Conservation (phyloP, 2,888 invertebrate genomes). For the Drosophila anomelani region DNA sequence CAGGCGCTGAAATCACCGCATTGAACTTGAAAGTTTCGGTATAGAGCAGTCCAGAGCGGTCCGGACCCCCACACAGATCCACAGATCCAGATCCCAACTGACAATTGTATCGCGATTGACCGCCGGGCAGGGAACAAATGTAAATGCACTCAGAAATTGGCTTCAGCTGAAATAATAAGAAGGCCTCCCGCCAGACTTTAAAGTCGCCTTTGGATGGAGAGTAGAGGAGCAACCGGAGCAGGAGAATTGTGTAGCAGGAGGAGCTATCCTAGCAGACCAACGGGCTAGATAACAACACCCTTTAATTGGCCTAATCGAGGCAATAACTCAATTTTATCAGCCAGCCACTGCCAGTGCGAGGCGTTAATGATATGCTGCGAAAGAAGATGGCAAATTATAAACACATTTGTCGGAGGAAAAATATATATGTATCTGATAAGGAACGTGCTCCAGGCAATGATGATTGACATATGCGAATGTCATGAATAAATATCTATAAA, state of each 20-base stretch:
- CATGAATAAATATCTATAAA: neutral
- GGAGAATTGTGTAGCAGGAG: neutral
- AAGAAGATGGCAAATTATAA: conserved; percentile 21
- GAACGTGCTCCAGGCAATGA: neutral
- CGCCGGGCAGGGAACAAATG: conserved; percentile 65
- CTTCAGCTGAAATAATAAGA: conserved; percentile 51
- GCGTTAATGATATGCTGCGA: conserved; percentile 57
- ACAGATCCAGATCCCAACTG: conserved; percentile 46
- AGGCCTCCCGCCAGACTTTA: conserved; percentile 5
- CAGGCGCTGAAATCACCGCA: conserved; percentile 70
- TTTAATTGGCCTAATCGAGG: conserved; percentile 74
- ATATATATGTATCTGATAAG: conserved; percentile 8
- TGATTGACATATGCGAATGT: conserved; percentile 21
- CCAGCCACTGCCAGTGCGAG: conserved; percentile 28
- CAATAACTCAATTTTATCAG: conserved; percentile 79
- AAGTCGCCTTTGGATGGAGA: neutral
- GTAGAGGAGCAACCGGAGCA: neutral
- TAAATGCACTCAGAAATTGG: conserved; percentile 48
- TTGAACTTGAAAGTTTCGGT: conserved; percentile 66
- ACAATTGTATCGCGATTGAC: conserved; percentile 78
- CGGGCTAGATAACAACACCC: conserved; percentile 53
- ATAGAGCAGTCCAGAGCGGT: conserved; percentile 7
- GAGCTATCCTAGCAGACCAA: conserved; percentile 9
- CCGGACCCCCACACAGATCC: conserved; percentile 21
- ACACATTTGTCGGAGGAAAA: conserved; percentile 2